Percentiles rank a stretch among this genome's conserved stretches.
These are phyloP conservation scores for Dromaius novaehollandiae DNA, from an alignment of 2,113 vertebrate species.

Conservation along the genomic window DNA sequence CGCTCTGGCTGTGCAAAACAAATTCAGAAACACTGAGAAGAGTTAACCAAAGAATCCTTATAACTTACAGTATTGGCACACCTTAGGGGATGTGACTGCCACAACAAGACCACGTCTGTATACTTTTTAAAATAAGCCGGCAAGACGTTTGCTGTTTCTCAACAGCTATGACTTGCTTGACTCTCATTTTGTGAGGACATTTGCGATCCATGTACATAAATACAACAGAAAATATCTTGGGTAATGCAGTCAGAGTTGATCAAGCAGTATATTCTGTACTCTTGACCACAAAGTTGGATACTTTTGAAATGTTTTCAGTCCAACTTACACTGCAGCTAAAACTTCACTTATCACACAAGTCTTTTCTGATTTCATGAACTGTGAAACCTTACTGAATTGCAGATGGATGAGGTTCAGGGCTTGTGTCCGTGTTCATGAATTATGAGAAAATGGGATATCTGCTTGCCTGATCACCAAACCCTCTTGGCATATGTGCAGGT, in stretches of 20 bases:
- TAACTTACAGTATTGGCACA: background rate
- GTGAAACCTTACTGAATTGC: background rate
- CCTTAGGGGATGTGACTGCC: background rate
- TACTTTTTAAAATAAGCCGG: background rate
- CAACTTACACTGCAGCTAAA: background rate
- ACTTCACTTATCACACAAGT: background rate
- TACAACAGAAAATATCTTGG: background rate
- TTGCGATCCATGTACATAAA: background rate
- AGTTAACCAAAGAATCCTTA: background rate
- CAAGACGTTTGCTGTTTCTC: background rate
- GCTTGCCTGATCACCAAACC: background rate
- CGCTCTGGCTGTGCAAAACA: background rate
- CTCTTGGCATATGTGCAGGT: background rate
- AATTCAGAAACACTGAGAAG: background rate
- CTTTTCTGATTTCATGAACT: background rate
- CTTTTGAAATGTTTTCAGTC: background rate
- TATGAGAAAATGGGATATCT: background rate
- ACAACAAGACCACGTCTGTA: accelerated
- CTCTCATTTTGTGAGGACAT: too few species aligned
- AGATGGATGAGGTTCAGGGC: accelerated
- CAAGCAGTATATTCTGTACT: accelerated
- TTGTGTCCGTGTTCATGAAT: background rate
- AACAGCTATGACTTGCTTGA: background rate
- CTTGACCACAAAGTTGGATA: background rate
- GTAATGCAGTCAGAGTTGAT: background rate